Percentiles rank a stretch among this genome's conserved stretches.
phyloP scores from a whole-genome alignment of 2,797 vertebrate genomes.

The Poeciliopsis turneri region DNA sequence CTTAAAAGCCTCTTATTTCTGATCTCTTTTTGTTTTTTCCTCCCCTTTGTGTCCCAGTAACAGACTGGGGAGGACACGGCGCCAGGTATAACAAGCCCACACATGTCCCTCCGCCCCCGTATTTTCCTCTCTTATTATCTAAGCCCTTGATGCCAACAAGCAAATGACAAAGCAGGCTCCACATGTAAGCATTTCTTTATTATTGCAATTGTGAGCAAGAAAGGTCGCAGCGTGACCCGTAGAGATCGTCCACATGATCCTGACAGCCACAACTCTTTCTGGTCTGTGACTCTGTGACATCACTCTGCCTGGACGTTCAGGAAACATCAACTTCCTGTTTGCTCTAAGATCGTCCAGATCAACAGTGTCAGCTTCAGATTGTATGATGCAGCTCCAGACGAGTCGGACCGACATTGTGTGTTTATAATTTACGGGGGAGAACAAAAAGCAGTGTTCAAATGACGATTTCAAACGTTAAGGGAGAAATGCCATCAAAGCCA shows the following conservation, averaged over 20 bases:
- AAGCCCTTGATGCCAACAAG: slow-evolving; percentile 26
- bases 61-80: slow-evolving; percentile 9
- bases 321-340: slow-evolving; percentile 51
- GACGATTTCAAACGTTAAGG: background rate
- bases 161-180: slow-evolving; percentile 4
- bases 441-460: background rate
- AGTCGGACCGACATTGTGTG: background rate
- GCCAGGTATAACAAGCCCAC: slow-evolving; percentile 45
- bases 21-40: background rate
- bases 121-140: slow-evolving; percentile 24
- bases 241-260: background rate
- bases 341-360: slow-evolving; percentile 1
- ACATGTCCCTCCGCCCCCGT: slow-evolving; percentile 38
- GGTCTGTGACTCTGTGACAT: slow-evolving; percentile 53
- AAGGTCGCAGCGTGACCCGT: background rate
- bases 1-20: slow-evolving; percentile 9
- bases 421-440: background rate
- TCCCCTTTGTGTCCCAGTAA: slow-evolving; percentile 10
- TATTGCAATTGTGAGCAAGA: background rate
- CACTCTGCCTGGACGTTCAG: slow-evolving; percentile 39
- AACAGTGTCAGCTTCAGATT: slow-evolving; percentile 2
- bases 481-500: background rate
- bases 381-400: slow-evolving; percentile 9
- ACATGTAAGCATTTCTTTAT: slow-evolving; percentile 23
- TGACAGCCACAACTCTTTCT: slow-evolving; percentile 40